Base-by-base conservation (phyloP, 2,113 vertebrate genomes). In the Percopsis transmontana region DNA sequence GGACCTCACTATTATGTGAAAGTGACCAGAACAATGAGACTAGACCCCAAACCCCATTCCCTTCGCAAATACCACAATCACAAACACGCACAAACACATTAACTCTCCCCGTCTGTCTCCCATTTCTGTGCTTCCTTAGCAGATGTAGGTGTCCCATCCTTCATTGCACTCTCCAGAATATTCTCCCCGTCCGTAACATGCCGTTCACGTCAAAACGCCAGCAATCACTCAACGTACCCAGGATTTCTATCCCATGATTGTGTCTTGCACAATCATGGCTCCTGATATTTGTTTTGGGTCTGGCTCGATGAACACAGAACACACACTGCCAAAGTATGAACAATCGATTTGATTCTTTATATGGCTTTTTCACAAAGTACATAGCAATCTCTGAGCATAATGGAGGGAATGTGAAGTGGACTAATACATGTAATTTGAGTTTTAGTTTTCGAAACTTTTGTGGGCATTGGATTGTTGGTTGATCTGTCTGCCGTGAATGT, bases 11-110 rank as follows among this genome's bases (percentile, higher is more conserved):
- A 74, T 86, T 79, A 81, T 86, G 76, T 70, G 76, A 74, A 69
- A 73, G 67, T 67, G 50, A 79, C 79, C 76, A 74, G 80, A 69
- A 80, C 83, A 83, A 86, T 85, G 83, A 85, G 72, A 75, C 12
- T 60, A 16, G 38, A 21, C 27, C 5, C 18, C 2, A 1, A 9
- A 1, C 19, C 18, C 70, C 33, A 5, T 13, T n/a, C 56, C 33
- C 10, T 13, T n/a, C 56, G 14, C 14, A 45, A 27, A 54, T 53
- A 48, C 66, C 5, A 8, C 10, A 0, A 40, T 7, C 41, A 50
- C 45, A 48, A 15, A 48, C 45, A 48, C 45, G 15, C 42, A 45
- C 42, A 45, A 14, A 47, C 45, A 16, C 45, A 47, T 16, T 23
- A 38, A 20, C 39, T 33, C 59, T 20, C 59, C 60, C 68, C 65